Evolutionary conservation across 2,797 vertebrate species (phyloP).

Genomic region (Eleutherodactylus coqui): DNA sequence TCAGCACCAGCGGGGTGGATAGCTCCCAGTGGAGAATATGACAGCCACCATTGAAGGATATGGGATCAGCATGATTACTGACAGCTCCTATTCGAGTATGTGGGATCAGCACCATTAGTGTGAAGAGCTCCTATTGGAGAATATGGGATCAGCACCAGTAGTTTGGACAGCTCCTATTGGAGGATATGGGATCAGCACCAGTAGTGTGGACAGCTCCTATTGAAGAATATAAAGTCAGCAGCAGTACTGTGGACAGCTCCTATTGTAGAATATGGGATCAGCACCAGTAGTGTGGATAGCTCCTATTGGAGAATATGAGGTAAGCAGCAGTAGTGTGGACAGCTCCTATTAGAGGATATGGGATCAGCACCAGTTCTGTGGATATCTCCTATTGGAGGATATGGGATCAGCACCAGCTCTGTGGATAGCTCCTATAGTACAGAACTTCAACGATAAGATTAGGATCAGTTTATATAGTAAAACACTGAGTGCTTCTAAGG

Average conservation of each 20-base stretch:
- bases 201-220: background rate
- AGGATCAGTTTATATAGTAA: no score
- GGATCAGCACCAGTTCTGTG: no score
- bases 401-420: background rate
- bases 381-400: background rate
- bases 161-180: no score
- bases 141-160: background rate
- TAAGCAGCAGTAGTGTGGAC: background rate
- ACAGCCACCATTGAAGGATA: slow-evolving; percentile 1
- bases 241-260: background rate
- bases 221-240: background rate
- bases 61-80: background rate
- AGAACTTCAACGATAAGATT: no score
- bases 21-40: background rate
- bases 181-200: no score
- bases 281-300: no score
- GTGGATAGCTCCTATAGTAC: no score
- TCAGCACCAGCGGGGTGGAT: background rate
- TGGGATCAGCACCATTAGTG: no score
- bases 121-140: background rate
- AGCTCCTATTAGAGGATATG: background rate
- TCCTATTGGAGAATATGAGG: no score
- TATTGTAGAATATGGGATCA: background rate
- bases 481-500: no score
- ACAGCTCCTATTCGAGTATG: background rate